Evolutionary conservation across 2,113 vertebrate genomes (phyloP).

Genomic region (Thomomys bottae): DNA sequence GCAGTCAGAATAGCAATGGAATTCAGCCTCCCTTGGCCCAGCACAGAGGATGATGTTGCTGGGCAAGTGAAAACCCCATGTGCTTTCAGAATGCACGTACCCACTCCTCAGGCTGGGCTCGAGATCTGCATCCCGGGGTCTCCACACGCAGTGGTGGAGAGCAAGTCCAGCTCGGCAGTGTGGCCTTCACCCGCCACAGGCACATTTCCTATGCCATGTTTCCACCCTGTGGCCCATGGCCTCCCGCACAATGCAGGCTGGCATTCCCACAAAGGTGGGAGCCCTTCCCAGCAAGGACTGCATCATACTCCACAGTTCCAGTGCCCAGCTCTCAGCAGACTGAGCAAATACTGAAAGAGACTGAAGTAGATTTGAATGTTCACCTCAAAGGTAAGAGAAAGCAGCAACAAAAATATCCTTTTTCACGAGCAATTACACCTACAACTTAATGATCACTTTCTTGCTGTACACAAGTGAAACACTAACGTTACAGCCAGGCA

Average conservation of each 20-base stretch:
- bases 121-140: background rate
- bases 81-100: background rate
- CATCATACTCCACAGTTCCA: background rate
- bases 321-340: background rate
- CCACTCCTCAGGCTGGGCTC: background rate
- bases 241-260: background rate
- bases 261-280: background rate
- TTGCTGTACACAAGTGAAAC: background rate
- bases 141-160: background rate
- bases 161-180: background rate
- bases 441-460: background rate
- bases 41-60: background rate
- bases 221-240: background rate
- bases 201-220: background rate
- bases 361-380: conserved; percentile 23
- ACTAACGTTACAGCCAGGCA: background rate
- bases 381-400: background rate
- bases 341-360: conserved; percentile 9
- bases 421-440: background rate
- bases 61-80: background rate
- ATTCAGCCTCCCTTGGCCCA: conserved; percentile 23
- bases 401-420: background rate
- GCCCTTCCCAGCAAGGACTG: background rate
- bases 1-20: background rate
- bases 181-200: background rate